Conservation (phyloP, 2,797 vertebrate genomes). For the Peromyscus attwateri region DNA sequence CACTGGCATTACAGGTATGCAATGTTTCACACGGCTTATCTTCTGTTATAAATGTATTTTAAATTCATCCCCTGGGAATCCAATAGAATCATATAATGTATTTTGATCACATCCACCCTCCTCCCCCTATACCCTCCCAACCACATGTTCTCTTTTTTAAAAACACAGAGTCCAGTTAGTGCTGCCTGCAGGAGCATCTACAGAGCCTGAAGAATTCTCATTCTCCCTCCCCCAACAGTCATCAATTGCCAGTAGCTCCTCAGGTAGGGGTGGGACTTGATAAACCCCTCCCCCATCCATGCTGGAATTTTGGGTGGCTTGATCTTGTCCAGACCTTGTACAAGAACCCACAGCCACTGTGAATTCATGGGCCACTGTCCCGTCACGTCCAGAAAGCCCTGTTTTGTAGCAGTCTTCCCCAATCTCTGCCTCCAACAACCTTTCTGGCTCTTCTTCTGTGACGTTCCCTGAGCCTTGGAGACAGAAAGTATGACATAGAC, state of each 20-base stretch:
- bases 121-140: background rate
- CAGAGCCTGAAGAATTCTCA: background rate
- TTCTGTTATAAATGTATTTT: background rate
- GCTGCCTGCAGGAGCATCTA: background rate
- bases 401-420: background rate
- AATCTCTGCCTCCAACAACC: background rate
- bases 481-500: background rate
- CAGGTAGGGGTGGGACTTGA: background rate
- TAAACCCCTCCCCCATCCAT: background rate
- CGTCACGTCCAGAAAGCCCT: background rate
- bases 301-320: background rate
- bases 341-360: background rate
- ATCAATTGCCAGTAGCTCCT: background rate
- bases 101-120: background rate
- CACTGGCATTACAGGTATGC: background rate
- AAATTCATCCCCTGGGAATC: background rate
- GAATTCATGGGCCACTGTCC: background rate
- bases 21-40: background rate
- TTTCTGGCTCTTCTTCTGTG: background rate
- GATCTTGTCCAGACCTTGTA: background rate
- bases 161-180: background rate
- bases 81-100: background rate
- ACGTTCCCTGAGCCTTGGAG: background rate
- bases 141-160: background rate
- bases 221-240: background rate